A percentile compares a stretch with the other conserved stretches of the same genome.
Conservation (phyloP, 2,888 invertebrate genomes). For the Catocala fraxini region DNA sequence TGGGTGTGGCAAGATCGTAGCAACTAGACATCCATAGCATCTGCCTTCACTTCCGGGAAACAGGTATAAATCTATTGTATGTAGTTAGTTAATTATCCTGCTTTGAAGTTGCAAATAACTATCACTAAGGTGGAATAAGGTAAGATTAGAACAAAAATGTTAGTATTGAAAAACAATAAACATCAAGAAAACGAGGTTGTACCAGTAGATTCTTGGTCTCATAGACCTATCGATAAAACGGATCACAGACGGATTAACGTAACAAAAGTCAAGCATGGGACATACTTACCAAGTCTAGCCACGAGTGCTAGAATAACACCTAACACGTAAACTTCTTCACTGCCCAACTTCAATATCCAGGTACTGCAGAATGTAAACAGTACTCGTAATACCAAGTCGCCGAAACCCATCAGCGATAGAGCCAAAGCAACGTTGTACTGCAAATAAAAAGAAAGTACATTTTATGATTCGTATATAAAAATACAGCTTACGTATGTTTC, state of each 20-base stretch:
- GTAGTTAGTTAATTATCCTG: no score
- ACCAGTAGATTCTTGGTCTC: no score
- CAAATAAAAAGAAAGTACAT: constrained; percentile 36
- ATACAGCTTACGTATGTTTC: background rate
- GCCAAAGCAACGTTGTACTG: constrained; percentile 88
- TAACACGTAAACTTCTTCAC: constrained; percentile 87
- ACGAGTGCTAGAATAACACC: constrained; percentile 82
- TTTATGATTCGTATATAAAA: background rate
- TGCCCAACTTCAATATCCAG: constrained; percentile 84
- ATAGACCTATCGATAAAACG: no score
- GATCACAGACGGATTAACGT: no score
- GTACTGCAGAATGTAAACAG: constrained; percentile 85
- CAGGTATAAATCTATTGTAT: no score
- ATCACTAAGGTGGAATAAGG: background rate
- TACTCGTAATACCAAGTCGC: constrained; percentile 89
- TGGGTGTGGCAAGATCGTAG: no score
- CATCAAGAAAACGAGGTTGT: no score
- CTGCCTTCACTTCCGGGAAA: no score
- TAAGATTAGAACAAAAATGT: background rate
- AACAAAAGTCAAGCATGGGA: no score
- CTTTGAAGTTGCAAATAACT: background rate
- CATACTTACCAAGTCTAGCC: constrained; percentile 88
- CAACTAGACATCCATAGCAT: no score
- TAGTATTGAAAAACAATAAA: background rate
- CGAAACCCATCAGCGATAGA: constrained; percentile 88